Evolutionary conservation across 2,888 invertebrate species (phyloP).

Genomic region (Spilosoma lubricipeda): DNA sequence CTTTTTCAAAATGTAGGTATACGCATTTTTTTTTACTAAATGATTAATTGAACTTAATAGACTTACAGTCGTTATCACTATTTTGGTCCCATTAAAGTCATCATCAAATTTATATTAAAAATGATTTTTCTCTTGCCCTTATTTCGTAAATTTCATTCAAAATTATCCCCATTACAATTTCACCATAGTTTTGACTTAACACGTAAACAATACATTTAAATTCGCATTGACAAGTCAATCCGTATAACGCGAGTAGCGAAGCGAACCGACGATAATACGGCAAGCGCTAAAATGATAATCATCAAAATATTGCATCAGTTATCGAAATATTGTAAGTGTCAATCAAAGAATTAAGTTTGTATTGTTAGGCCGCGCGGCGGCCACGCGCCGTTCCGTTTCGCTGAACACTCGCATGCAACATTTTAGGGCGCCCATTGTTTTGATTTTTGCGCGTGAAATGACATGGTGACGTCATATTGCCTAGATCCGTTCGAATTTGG

Average conservation of each 20-base stretch:
- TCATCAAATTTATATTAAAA: too few relatives aligned
- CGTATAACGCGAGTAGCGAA: constrained; percentile 63
- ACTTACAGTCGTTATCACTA: too few relatives aligned
- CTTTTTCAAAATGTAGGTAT: too few relatives aligned
- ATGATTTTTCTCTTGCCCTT: too few relatives aligned
- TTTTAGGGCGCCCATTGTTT: constrained; percentile 77
- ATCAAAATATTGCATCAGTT: constrained; percentile 87
- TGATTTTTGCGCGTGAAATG: constrained; percentile 75
- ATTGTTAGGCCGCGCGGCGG: constrained; percentile 76
- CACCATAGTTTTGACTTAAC: constrained; percentile 15
- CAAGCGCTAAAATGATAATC: constrained; percentile 76
- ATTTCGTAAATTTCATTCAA: background rate
- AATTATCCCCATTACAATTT: background rate
- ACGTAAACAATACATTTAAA: constrained; percentile 48
- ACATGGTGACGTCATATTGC: constrained; percentile 61
- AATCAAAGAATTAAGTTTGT: constrained; percentile 85
- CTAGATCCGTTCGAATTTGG: constrained; percentile 31
- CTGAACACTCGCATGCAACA: constrained; percentile 70
- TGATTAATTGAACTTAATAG: too few relatives aligned
- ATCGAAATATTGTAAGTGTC: constrained; percentile 87
- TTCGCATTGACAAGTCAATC: constrained; percentile 57
- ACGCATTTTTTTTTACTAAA: too few relatives aligned
- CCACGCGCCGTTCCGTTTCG: constrained; percentile 64
- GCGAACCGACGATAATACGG: constrained; percentile 73
- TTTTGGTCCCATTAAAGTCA: too few relatives aligned